These are phyloP conservation scores for Acleris holmiana DNA, from an alignment of 2,888 invertebrate genomes.

Conservation along the genomic window DNA sequence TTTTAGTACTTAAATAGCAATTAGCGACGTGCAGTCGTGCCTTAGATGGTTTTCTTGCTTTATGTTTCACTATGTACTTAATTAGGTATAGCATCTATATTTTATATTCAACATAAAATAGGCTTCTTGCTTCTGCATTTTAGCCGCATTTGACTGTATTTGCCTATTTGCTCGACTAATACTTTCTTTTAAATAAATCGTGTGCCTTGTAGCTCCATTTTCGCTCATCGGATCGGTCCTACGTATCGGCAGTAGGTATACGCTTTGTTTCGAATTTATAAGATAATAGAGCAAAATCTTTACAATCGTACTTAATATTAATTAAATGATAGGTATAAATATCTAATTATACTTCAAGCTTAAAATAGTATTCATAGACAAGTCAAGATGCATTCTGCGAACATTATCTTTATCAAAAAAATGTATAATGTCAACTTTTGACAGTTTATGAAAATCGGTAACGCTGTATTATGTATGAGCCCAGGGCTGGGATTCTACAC, in stretches of 20 bases:
- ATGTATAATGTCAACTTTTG: too few species aligned
- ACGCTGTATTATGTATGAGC: too few species aligned
- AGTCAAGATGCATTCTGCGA: too few species aligned
- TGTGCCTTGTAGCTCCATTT: constrained; percentile 77
- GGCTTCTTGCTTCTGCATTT: constrained; percentile 69
- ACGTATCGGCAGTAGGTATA: constrained; percentile 51
- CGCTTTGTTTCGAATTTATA: constrained; percentile 62
- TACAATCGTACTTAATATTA: constrained; percentile 37
- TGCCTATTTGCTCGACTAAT: constrained; percentile 47
- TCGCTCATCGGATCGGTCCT: constrained; percentile 55
- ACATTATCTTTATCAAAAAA: too few species aligned
- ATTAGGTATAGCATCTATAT: constrained; percentile 40
- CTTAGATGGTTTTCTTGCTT: constrained; percentile 48
- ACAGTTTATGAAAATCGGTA: too few species aligned
- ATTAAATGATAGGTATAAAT: not conserved
- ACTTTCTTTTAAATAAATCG: constrained; percentile 66
- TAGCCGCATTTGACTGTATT: constrained; percentile 42
- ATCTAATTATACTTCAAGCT: not conserved
- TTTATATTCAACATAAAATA: constrained; percentile 44
- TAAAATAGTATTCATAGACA: not conserved
- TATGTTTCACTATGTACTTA: constrained; percentile 47
- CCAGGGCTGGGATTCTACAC: too few species aligned
- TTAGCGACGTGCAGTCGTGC: constrained; percentile 67
- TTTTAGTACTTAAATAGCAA: constrained; percentile 61
- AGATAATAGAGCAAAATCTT: constrained; percentile 12